Base-by-base conservation (phyloP, 1,140 invertebrate species). In the Drosophila asahinai region DNA sequence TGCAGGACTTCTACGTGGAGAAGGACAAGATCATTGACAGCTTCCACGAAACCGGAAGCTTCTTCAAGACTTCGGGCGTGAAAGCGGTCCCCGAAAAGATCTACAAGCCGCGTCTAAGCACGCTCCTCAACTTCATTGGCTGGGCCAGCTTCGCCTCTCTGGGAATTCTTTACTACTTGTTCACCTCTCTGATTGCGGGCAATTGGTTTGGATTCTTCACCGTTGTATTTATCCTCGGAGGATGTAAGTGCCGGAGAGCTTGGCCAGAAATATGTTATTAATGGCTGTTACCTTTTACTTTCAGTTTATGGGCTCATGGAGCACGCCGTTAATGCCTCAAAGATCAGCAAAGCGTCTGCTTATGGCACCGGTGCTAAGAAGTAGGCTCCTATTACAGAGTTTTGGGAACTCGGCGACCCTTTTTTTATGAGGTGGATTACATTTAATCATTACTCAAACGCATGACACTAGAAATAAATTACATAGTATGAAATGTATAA, bases 21-120 rank as follows among this genome's bases (percentile, higher is more conserved):
- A 93, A 97, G 96, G 97, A 98, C 93, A 94, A 95, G 92, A 94
- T 97, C 93, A 94, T 96, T 77, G 96, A 97, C 42, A 97, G 97
- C 80, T 98, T 97, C 91, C 86, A 95, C 30, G 94, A 96, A 83
- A 97, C 96, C n/a, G 97, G 97, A 15, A 96, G 97, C 93, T 98
- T 97, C 93, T 97, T 97, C 86, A 93, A 94, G 55, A 95, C 95
- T 19, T 97, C 96, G 22, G 96, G 96, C 2, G 94, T 97, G 12
- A 93, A 94, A 87, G 93, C 94, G 92, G 92, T 95, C 40, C 94
- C 95, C 62, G 87, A 93, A n/a, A 95, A 95, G 64, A 92, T 92
- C 65, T 55, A 95, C 22, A 90, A 94, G 15, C 94, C 95, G 33
- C 94, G 96, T 63, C 92, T 94, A 25, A 95, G 95, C 91, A 95